Conservation (phyloP, 2,797 vertebrate genomes). For the Gila robusta region DNA sequence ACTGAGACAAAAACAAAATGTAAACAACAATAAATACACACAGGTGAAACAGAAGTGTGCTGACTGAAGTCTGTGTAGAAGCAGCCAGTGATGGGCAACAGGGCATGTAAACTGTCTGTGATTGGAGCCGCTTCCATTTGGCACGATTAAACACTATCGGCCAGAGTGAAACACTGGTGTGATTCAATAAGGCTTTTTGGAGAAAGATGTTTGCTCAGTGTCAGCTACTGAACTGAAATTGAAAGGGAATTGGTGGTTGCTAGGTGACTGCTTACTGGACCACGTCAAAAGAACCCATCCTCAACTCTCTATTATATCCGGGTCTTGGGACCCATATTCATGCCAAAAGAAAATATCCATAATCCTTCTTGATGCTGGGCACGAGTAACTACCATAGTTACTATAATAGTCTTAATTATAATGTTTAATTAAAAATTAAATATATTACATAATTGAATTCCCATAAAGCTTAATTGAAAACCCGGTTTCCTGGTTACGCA, state of each 20-base stretch:
- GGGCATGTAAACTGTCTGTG: background rate
- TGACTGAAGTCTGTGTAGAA: background rate
- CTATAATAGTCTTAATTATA: background rate
- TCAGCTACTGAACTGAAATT: background rate
- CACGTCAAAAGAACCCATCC: background rate
- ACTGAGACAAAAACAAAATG: background rate
- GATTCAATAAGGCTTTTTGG: background rate
- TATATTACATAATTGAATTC: background rate
- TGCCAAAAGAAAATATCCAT: background rate
- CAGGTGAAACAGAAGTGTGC: background rate
- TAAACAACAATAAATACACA: background rate
- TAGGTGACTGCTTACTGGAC: background rate
- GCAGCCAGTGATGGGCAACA: background rate
- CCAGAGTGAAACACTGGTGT: background rate
- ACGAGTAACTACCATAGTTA: background rate
- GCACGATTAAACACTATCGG: too few species aligned
- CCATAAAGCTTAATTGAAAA: background rate
- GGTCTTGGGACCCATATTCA: background rate
- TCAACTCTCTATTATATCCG: background rate
- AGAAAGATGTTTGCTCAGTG: background rate
- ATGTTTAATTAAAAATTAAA: background rate
- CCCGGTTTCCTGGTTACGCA: background rate
- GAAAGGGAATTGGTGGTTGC: background rate
- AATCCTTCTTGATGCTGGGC: background rate
- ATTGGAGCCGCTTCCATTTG: background rate